Evolutionary conservation across 2,797 vertebrate genomes (phyloP).

Genomic region (Gymnothorax reevesii): DNA sequence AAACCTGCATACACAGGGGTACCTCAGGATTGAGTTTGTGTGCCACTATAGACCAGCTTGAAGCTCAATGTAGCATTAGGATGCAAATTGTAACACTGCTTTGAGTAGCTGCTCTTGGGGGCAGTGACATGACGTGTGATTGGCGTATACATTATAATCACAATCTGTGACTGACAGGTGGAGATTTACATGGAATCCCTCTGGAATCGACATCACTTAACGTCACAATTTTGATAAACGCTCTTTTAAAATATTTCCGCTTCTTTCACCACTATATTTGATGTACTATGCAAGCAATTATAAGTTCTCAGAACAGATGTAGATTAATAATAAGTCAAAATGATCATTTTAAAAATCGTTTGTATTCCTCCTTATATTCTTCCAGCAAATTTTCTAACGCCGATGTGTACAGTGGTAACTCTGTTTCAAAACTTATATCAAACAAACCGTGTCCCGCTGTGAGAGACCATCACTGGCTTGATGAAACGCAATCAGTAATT

Average conservation of each 20-base stretch:
- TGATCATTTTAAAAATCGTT: not conserved
- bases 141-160: not conserved
- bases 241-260: not conserved
- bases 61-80: not conserved
- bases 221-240: not conserved
- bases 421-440: not conserved
- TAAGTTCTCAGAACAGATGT: too few species aligned
- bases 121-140: not conserved
- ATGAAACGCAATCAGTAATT: too few species aligned
- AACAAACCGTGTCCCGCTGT: not conserved
- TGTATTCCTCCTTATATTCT: too few species aligned
- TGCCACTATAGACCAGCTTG: not conserved
- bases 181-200: not conserved
- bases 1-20: too few species aligned
- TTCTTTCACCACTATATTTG: not conserved
- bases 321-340: too few species aligned
- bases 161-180: conserved; percentile 3
- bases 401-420: not conserved
- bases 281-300: not conserved
- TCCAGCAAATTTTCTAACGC: too few species aligned
- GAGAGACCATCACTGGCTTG: too few species aligned
- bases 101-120: not conserved
- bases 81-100: not conserved
- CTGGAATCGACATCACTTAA: not conserved
- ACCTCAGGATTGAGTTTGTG: too few species aligned